Evolutionary conservation across 2,797 vertebrate genomes (phyloP).

Genomic region (Pterois miles): DNA sequence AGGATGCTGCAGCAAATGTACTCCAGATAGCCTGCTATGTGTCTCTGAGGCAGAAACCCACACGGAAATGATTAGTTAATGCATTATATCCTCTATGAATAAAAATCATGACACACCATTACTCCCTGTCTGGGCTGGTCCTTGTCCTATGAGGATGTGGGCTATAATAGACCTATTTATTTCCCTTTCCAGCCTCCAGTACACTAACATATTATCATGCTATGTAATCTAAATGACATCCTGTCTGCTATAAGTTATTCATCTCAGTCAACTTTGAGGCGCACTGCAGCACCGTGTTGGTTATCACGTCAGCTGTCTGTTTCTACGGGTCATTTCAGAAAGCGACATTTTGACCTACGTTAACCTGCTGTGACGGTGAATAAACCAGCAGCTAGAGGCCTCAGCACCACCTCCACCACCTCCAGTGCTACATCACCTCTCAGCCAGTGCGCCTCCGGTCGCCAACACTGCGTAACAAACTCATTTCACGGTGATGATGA

Average conservation of each 20-base stretch:
- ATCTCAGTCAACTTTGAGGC: conserved; percentile 33
- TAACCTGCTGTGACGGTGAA: conserved; percentile 39
- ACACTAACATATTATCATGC: not conserved
- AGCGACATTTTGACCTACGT: conserved; percentile 39
- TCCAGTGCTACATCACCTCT: conserved; percentile 7
- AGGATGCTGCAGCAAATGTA: conserved; percentile 50
- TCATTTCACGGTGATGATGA: conserved; percentile 43
- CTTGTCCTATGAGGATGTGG: not conserved
- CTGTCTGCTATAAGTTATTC: conserved; percentile 7
- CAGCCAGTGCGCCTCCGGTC: conserved; percentile 31
- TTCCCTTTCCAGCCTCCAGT: not conserved
- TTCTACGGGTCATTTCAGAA: not conserved
- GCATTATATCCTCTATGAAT: not conserved
- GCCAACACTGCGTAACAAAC: conserved; percentile 74
- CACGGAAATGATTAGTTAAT: not conserved
- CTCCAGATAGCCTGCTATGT: not conserved
- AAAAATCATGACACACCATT: not conserved
- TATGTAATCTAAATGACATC: not conserved
- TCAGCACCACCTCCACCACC: conserved; percentile 18
- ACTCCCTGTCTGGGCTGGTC: not conserved
- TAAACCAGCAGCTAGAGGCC: conserved; percentile 37
- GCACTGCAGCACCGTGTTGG: conserved; percentile 17
- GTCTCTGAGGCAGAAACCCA: not conserved
- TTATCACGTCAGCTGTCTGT: conserved; percentile 5
- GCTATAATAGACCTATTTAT: conserved; percentile 1